Percentiles rank a stretch among this genome's conserved stretches.
Evolutionary conservation across 92 coral and sea anemone species (phyloP).

Genomic region (Phenganax marumi): DNA sequence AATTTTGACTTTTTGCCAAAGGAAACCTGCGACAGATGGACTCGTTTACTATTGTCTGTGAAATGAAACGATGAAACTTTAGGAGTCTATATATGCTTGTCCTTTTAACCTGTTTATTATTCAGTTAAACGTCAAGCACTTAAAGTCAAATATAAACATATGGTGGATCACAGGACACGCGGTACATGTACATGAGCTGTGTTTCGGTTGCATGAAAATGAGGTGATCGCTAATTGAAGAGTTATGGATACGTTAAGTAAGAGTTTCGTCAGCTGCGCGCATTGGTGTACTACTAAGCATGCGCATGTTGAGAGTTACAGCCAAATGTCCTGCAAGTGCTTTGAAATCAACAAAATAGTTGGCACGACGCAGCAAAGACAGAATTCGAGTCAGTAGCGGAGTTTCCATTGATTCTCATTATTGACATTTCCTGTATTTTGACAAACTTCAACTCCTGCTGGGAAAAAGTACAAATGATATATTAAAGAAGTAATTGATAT

Average conservation of each 20-base stretch:
- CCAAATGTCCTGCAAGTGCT: neutral
- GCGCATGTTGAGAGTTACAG: neutral
- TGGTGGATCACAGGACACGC: too few species aligned
- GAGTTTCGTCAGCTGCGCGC: constrained; percentile 3
- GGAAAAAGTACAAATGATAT: too few species aligned
- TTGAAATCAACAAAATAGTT: neutral
- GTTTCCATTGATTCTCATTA: neutral
- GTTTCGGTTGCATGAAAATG: neutral
- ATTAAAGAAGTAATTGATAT: too few species aligned
- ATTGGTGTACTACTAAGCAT: neutral
- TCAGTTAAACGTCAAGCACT: too few species aligned
- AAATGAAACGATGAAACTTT: neutral
- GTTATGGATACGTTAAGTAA: neutral
- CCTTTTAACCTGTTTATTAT: neutral
- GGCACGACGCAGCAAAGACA: neutral
- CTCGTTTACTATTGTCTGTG: neutral
- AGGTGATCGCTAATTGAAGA: neutral
- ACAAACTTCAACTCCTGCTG: too few species aligned
- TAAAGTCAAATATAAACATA: too few species aligned
- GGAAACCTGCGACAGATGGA: neutral
- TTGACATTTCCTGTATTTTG: too few species aligned
- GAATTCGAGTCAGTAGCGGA: neutral
- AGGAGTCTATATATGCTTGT: neutral
- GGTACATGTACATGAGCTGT: neutral
- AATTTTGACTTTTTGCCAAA: constrained; percentile 3